These are phyloP conservation scores for Zelostemma sp. DNA, from an alignment of 1,140 invertebrate species.

Conservation along the genomic window DNA sequence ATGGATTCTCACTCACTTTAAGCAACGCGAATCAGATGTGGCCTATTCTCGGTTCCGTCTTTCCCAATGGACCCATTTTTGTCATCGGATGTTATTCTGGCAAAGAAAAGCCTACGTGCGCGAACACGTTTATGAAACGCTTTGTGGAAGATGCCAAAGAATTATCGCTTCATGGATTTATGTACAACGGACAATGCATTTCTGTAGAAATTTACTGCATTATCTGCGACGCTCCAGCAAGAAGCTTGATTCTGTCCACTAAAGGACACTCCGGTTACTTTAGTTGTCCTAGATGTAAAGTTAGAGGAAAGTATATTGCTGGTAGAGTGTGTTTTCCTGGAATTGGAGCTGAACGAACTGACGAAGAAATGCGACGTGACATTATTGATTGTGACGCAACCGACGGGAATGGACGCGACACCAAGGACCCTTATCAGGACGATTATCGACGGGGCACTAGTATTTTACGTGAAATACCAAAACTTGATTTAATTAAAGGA, in stretches of 20 bases:
- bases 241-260: slow-evolving; percentile 34
- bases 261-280: slow-evolving; percentile 36
- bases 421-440: no score
- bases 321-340: no score
- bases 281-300: slow-evolving; percentile 55
- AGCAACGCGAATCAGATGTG: background rate
- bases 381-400: no score
- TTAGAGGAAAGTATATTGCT: no score
- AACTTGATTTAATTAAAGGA: no score
- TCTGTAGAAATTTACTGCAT: slow-evolving; percentile 37
- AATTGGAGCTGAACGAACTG: no score
- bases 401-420: no score
- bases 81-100: slow-evolving; percentile 28
- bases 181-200: slow-evolving; percentile 28
- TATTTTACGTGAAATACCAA: no score
- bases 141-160: slow-evolving; percentile 53
- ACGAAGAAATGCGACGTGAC: no score
- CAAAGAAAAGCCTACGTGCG: slow-evolving; percentile 45
- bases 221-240: slow-evolving; percentile 51
- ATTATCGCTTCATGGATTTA: slow-evolving; percentile 35
- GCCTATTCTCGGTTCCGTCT: background rate
- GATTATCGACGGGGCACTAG: no score
- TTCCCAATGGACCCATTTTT: background rate
- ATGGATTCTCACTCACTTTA: background rate
- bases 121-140: slow-evolving; percentile 44